Conservation (phyloP, 1,140 invertebrate species). For the Sycophaga agraensis region DNA sequence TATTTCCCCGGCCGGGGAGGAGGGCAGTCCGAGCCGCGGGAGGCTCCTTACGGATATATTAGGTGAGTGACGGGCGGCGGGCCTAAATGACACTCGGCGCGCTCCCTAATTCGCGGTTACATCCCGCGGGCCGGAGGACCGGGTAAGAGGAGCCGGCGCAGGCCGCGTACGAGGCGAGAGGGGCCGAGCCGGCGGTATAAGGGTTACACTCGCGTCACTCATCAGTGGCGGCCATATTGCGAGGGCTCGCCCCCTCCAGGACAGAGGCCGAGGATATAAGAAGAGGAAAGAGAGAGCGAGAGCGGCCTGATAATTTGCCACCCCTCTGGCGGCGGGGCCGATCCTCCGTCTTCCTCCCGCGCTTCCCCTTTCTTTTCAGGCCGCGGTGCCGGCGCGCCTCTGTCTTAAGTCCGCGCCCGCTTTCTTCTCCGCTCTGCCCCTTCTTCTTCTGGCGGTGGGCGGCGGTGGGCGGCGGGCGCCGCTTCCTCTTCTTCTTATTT, state of each 20-base stretch:
- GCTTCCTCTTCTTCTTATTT: constrained; percentile 47
- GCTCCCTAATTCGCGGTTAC: too few species aligned
- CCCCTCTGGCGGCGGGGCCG: not conserved
- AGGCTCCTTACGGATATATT: too few species aligned
- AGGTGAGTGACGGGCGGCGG: too few species aligned
- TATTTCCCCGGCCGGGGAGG: too few species aligned
- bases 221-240: constrained; percentile 57
- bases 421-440: constrained; percentile 49
- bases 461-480: too few species aligned
- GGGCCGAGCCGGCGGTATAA: constrained; percentile 35
- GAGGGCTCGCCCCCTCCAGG: constrained; percentile 33
- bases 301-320: constrained; percentile 50
- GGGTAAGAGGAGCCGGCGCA: not conserved
- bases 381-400: constrained; percentile 24
- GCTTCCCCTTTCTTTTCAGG: constrained; percentile 27
- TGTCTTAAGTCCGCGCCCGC: constrained; percentile 44
- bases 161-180: not conserved
- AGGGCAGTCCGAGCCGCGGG: too few species aligned
- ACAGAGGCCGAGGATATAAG: not conserved
- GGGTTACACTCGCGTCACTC: constrained; percentile 55
- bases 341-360: not conserved
- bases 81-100: too few species aligned
- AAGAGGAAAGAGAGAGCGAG: constrained; percentile 22
- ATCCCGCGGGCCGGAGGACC: constrained; percentile 37
- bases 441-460: constrained; percentile 35